A percentile compares a stretch with the other conserved stretches of the same genome.
These are phyloP conservation scores for Phocoena sinus DNA, from an alignment of 2,113 vertebrate genomes.

Conservation along the genomic window DNA sequence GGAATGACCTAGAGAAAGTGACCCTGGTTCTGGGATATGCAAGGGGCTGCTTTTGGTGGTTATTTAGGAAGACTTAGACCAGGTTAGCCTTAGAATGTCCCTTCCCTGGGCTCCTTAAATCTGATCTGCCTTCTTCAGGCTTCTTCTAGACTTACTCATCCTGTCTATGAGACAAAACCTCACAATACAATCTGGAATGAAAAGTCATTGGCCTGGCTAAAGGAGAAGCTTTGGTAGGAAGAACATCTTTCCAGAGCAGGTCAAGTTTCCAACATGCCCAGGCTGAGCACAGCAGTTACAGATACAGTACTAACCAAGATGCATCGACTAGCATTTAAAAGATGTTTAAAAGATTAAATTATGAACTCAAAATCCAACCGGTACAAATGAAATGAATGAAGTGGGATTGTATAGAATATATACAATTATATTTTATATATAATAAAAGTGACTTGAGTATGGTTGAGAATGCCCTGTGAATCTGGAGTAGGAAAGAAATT, in stretches of 20 bases:
- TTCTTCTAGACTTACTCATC: background rate
- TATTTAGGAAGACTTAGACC: background rate
- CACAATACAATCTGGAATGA: background rate
- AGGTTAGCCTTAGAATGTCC: background rate
- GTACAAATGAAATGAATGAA: constrained; percentile 7
- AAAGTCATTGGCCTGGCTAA: background rate
- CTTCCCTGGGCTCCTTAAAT: background rate
- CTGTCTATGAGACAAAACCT: constrained; percentile 4
- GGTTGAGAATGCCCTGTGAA: background rate
- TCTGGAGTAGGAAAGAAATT: background rate
- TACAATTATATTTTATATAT: background rate
- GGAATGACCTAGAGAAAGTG: background rate
- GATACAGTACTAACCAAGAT: background rate
- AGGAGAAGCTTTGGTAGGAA: background rate
- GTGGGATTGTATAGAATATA: background rate
- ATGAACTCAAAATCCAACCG: background rate
- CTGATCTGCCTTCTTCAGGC: background rate
- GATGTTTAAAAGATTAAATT: constrained; percentile 2
- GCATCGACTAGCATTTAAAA: background rate
- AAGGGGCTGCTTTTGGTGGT: background rate
- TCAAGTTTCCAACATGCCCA: background rate
- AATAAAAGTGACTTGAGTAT: background rate
- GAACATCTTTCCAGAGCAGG: background rate
- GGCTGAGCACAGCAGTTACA: background rate
- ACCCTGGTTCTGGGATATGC: background rate